phyloP scores from a whole-genome alignment of 2,888 invertebrate genomes.

The Abrostola tripartita region DNA sequence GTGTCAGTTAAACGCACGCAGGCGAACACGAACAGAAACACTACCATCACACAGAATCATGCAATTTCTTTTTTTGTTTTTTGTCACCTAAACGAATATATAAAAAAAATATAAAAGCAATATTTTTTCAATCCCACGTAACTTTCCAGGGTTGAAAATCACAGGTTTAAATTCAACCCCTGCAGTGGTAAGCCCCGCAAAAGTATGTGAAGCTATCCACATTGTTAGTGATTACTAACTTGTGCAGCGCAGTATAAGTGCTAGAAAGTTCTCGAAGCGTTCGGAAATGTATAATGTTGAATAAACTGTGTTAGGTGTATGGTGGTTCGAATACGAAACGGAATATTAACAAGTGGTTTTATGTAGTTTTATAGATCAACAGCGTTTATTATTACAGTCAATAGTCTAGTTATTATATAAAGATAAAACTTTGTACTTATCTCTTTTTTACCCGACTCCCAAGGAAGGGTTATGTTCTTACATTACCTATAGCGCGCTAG shows the following conservation, averaged over 20 bases:
- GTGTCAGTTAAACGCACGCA: too few relatives aligned
- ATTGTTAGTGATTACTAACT: slow-evolving; percentile 38
- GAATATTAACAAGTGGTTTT: not conserved
- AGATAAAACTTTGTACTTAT: too few relatives aligned
- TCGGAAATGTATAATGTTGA: slow-evolving; percentile 14
- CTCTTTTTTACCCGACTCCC: too few relatives aligned
- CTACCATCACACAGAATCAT: too few relatives aligned
- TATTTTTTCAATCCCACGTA: too few relatives aligned
- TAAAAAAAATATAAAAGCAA: too few relatives aligned
- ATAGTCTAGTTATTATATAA: too few relatives aligned
- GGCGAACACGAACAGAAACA: too few relatives aligned
- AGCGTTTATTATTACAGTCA: not conserved
- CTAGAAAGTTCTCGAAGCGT: slow-evolving; percentile 21
- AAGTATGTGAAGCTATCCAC: slow-evolving; percentile 10
- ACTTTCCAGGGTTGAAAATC: not conserved
- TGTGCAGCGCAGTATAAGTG: slow-evolving; percentile 6
- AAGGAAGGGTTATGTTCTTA: too few relatives aligned
- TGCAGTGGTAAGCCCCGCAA: slow-evolving; percentile 12
- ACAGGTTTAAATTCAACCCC: not conserved
- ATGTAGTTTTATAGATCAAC: not conserved
- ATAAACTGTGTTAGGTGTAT: slow-evolving; percentile 17
- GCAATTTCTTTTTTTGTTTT: too few relatives aligned
- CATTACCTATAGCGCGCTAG: too few relatives aligned
- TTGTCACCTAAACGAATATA: too few relatives aligned
- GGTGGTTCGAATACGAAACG: not conserved